These are phyloP conservation scores for Eupsittula cactorum DNA, from an alignment of 2,113 vertebrate genomes.

Conservation along the genomic window DNA sequence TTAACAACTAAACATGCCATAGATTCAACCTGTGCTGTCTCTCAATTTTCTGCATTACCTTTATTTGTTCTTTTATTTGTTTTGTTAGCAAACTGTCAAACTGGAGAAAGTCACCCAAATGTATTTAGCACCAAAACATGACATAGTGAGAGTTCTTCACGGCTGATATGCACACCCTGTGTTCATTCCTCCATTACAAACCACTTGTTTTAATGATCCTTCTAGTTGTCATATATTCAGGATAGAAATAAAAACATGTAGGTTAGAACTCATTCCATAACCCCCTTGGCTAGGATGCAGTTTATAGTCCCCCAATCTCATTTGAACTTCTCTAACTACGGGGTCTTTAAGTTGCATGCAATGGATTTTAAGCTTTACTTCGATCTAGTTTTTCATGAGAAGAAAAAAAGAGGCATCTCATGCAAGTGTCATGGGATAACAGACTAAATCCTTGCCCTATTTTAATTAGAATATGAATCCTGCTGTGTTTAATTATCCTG, in stretches of 20 bases:
- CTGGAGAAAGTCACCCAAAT: too few relatives aligned
- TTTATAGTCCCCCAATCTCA: not conserved
- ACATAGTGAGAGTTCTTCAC: not conserved
- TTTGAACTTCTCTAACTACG: not conserved
- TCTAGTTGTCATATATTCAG: not conserved
- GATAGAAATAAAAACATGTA: not conserved
- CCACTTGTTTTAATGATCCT: not conserved
- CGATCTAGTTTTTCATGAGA: not conserved
- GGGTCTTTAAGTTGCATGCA: not conserved
- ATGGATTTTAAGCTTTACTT: not conserved
- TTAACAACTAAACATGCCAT: not conserved
- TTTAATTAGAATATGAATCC: not conserved
- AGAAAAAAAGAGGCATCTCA: not conserved
- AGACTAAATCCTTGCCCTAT: not conserved
- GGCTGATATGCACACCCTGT: not conserved
- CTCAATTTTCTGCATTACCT: not conserved
- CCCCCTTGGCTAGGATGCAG: not conserved
- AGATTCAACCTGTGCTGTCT: not conserved
- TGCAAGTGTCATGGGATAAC: not conserved
- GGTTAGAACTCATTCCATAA: not conserved
- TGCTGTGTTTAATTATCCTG: constrained; percentile 18
- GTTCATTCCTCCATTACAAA: not conserved
- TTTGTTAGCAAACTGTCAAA: not conserved
- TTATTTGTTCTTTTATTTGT: not conserved
- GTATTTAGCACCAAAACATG: not conserved